Evolutionary conservation across 2,888 invertebrate genomes (phyloP).

Genomic region (Drosophila formosana): DNA sequence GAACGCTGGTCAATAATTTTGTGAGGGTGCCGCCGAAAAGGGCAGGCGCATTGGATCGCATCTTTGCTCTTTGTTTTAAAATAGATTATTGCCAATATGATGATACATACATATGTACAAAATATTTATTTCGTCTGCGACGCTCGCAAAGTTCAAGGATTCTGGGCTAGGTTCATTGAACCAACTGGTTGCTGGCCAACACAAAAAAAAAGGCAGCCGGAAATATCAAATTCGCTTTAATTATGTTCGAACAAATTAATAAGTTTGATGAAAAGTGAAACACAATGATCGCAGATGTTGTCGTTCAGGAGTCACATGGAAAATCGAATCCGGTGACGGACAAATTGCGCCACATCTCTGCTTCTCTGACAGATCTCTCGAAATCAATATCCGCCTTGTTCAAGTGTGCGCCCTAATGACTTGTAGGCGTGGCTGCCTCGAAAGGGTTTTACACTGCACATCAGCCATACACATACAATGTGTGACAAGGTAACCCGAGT

Average conservation of each 20-base stretch:
- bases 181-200: conserved; percentile 43
- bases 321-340: conserved; percentile 22
- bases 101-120: conserved; percentile 55
- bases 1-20: conserved; percentile 83
- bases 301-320: conserved; percentile 20
- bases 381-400: conserved; percentile 80
- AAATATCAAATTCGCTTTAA: conserved; percentile 83
- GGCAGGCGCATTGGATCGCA: conserved; percentile 52
- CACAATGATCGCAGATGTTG: conserved; percentile 73
- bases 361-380: conserved; percentile 29
- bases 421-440: conserved; percentile 52
- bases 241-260: conserved; percentile 77
- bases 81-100: conserved; percentile 79
- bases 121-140: conserved; percentile 68
- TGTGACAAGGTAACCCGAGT: conserved; percentile 57
- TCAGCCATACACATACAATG: no score
- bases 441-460: conserved; percentile 39
- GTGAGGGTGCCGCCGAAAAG: conserved; percentile 83
- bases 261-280: conserved; percentile 77
- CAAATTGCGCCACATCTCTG: conserved; percentile 40
- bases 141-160: conserved; percentile 79
- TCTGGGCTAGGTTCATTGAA: conserved; percentile 73
- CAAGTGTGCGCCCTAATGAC: conserved; percentile 75
- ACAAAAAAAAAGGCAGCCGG: conserved; percentile 55
- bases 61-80: conserved; percentile 64